A percentile compares a stretch with the other conserved stretches of the same genome.
phyloP scores from a whole-genome alignment of 2,797 vertebrate genomes.

The Cyprinodon diabolis region DNA sequence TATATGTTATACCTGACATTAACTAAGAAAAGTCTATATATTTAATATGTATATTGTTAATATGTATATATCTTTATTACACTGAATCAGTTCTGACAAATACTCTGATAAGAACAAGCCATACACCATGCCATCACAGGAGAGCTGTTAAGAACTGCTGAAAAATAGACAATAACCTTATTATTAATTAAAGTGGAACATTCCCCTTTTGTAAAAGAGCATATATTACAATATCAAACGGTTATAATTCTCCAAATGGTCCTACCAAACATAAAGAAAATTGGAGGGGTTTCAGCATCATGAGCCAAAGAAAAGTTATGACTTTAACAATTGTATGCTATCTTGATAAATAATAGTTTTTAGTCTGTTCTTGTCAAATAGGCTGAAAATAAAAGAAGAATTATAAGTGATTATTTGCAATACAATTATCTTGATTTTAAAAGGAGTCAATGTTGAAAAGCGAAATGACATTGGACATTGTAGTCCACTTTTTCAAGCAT shows the following conservation, averaged over 20 bases:
- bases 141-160: background rate
- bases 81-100: slow-evolving; percentile 3
- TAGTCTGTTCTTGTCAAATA: background rate
- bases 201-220: background rate
- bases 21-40: slow-evolving; percentile 12
- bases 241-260: background rate
- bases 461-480: background rate
- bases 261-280: background rate
- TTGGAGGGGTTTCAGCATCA: no score
- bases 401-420: background rate
- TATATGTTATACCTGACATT: slow-evolving; percentile 28
- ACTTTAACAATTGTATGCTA: background rate
- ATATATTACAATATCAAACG: background rate
- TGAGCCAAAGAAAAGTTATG: background rate
- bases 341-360: background rate
- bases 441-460: background rate
- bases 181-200: background rate
- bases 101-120: background rate
- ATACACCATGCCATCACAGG: background rate
- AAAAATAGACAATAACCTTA: background rate
- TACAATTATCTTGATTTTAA: background rate
- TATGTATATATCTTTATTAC: background rate
- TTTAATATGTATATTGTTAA: background rate
- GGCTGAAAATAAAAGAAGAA: background rate
- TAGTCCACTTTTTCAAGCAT: background rate